phyloP scores from a whole-genome alignment of 1,140 invertebrate species.

The Phenacoccus solenopsis region DNA sequence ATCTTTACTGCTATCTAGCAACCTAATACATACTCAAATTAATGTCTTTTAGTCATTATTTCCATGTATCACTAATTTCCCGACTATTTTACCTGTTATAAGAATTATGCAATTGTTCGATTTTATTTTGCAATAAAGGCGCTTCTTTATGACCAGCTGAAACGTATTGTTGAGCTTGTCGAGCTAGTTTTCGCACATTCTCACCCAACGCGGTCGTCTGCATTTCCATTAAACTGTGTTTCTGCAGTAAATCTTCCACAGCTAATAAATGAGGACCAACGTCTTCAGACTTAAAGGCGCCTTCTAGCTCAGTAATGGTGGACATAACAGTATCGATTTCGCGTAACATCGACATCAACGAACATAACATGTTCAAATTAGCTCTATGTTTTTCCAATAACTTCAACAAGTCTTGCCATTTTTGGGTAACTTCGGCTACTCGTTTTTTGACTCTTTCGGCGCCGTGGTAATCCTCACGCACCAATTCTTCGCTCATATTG shows the following conservation, averaged over 20 bases:
- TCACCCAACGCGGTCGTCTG: constrained; percentile 78
- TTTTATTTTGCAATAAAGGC: constrained; percentile 48
- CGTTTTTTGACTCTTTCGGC: constrained; percentile 66
- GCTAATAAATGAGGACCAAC: constrained; percentile 81
- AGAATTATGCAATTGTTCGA: constrained; percentile 56
- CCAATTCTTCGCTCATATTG: constrained; percentile 79
- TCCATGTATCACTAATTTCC: no score
- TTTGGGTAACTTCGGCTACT: constrained; percentile 72
- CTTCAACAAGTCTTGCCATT: constrained; percentile 75
- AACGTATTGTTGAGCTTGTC: constrained; percentile 41
- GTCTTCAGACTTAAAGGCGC: constrained; percentile 52
- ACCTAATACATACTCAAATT: no score
- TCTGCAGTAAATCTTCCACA: constrained; percentile 86
- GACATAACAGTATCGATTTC: constrained; percentile 83
- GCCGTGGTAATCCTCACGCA: constrained; percentile 83
- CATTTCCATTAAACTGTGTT: constrained; percentile 80
- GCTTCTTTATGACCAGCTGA: constrained; percentile 47
- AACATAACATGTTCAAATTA: constrained; percentile 60
- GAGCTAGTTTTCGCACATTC: constrained; percentile 58
- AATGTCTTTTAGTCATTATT: no score
- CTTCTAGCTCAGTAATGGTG: constrained; percentile 45
- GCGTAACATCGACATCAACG: constrained; percentile 69
- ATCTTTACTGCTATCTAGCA: constrained; percentile 58
- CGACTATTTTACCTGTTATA: constrained; percentile 44
- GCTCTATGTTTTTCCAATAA: constrained; percentile 74